Evolutionary conservation across 2,113 vertebrate species (phyloP), one percentile per base, ranked within the genome.

Genomic region (Gymnarchus niloticus): DNA sequence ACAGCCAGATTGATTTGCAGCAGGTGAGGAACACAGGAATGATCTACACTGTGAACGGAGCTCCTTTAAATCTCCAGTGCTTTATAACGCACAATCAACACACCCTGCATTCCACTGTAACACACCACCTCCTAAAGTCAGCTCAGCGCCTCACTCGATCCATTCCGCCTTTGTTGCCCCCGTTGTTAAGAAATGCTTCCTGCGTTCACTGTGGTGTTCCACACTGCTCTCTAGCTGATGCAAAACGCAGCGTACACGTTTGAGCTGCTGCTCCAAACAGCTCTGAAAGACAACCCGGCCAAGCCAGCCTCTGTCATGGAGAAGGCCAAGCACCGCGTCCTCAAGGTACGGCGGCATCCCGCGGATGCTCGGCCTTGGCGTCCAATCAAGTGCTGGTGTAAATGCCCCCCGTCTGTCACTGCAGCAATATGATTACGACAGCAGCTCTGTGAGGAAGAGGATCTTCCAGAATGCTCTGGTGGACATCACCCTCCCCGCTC

Each of bases 401-500:
- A 73, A 41, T 73, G 65, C 33, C 28, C 65, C 1, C 12, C 19
- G 44, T n/a, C 23, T 78, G 73, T 6, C 23, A 91, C 51, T 92
- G 28, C 92, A 99, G 98, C 97, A 98, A 96, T 99, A 96, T 0
- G 96, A 98, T 86, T 96, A 98, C 0, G 97, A 99, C 92, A 99
- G 97, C 95, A 98, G 97, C 90, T 96, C 96, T 0, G 91, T 95
- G 92, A 96, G 97, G 89, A 99, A 98, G 93, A 96, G 92, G 92
- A 95, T 97, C 89, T 97, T 96, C 91, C 93, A 95, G n/a, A 95
- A 98, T 28, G 96, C 94, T 0, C 89, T 99, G 59, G 91, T 98
- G 28, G 94, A 95, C 85, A 95, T 99, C 86, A 96, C 96, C 21
- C 93, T 99, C 89, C 97, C 98, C 82, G 96, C 94, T 48, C 88